These are phyloP conservation scores for Cantharis nigra DNA, from an alignment of 2,888 invertebrate genomes.

Conservation along the genomic window DNA sequence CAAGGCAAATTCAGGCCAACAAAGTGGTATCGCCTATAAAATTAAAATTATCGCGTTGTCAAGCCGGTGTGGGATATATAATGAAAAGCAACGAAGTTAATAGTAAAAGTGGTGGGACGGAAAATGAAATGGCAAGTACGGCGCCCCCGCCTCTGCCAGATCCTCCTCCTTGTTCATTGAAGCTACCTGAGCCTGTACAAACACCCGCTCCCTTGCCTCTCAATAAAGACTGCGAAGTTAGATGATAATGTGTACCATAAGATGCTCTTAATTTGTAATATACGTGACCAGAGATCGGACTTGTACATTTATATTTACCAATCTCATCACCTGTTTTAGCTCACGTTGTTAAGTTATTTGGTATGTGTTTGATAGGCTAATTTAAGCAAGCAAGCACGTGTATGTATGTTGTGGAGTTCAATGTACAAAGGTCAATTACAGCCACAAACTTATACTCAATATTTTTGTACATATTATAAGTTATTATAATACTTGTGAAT, in stretches of 20 bases:
- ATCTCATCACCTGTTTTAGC: slow-evolving; percentile 48
- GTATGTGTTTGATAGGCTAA: slow-evolving; percentile 45
- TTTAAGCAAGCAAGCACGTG: slow-evolving; percentile 17
- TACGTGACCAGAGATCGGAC: slow-evolving; percentile 47
- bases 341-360: slow-evolving; percentile 51
- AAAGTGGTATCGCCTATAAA: slow-evolving; percentile 76
- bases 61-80: slow-evolving; percentile 74
- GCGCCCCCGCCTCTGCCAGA: slow-evolving; percentile 43
- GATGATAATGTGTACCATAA: slow-evolving; percentile 68
- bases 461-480: slow-evolving; percentile 63
- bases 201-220: slow-evolving; percentile 62
- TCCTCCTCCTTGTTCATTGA: slow-evolving; percentile 27
- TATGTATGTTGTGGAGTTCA: slow-evolving; percentile 48
- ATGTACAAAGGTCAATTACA: slow-evolving; percentile 63
- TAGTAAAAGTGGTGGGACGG: slow-evolving; percentile 40
- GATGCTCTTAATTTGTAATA: slow-evolving; percentile 43
- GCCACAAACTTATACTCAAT: slow-evolving; percentile 57
- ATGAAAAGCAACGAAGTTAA: slow-evolving; percentile 56
- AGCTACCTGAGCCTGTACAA: slow-evolving; percentile 40
- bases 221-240: slow-evolving; percentile 85
- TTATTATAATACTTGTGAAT: slow-evolving; percentile 55
- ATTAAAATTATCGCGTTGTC: slow-evolving; percentile 81
- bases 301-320: slow-evolving; percentile 46
- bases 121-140: slow-evolving; percentile 45
- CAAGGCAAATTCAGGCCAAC: slow-evolving; percentile 66